phyloP scores from a whole-genome alignment of 1,140 invertebrate genomes.

The Zaprionus ornatus region DNA sequence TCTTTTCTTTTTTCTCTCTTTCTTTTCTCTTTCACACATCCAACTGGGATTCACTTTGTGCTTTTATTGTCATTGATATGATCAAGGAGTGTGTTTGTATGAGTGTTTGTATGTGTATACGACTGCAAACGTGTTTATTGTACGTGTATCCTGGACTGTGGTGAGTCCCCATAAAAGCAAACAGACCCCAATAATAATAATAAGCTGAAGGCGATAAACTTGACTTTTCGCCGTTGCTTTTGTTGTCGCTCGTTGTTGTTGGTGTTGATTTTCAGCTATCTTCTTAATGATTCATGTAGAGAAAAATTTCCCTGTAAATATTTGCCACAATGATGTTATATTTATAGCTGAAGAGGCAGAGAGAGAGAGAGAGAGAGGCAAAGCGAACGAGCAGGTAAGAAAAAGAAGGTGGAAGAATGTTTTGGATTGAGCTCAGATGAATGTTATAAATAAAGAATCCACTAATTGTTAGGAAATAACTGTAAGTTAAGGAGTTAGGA shows the following conservation, averaged over 20 bases:
- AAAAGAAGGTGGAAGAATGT: no score
- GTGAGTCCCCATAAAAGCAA: conserved; percentile 11
- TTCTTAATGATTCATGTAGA: conserved; percentile 18
- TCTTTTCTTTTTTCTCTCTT: no score
- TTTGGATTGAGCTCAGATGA: no score
- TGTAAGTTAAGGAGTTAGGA: no score
- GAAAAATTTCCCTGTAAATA: conserved; percentile 14
- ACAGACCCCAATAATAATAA: conserved; percentile 36
- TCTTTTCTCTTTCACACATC: background rate
- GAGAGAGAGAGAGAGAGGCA: background rate
- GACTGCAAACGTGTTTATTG: conserved; percentile 28
- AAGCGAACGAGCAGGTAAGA: background rate
- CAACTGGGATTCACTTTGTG: background rate
- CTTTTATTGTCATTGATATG: no score
- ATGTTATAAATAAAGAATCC: no score
- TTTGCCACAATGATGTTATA: conserved; percentile 24
- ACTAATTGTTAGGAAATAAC: no score
- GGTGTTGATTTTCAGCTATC: conserved; percentile 18
- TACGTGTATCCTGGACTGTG: conserved; percentile 22
- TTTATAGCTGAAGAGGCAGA: conserved; percentile 15
- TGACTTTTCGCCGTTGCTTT: conserved; percentile 6
- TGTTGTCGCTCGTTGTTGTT: background rate
- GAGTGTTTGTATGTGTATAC: background rate
- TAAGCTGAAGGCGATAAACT: conserved; percentile 30
- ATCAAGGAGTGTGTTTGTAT: background rate